A percentile compares a stretch with the other conserved stretches of the same genome.
Evolutionary conservation across 2,113 vertebrate genomes (phyloP).

Genomic region (Eudorcas thomsonii): DNA sequence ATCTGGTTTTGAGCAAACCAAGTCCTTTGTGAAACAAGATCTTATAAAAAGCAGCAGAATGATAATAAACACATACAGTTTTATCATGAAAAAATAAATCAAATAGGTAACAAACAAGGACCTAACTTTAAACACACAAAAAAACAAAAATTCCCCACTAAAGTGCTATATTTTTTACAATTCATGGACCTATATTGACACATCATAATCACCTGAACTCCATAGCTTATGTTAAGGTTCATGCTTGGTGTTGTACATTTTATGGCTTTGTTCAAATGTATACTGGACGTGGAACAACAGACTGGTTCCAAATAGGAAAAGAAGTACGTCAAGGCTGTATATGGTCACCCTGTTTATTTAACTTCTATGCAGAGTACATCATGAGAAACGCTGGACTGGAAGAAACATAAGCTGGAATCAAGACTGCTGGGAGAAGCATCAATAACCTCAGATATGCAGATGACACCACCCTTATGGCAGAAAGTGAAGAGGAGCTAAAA

Average conservation of each 20-base stretch:
- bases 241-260: not conserved
- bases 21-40: not conserved
- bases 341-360: too few species aligned
- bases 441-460: too few species aligned
- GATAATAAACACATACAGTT: conserved; percentile 57
- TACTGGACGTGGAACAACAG: too few species aligned
- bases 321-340: too few species aligned
- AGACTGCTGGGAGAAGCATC: too few species aligned
- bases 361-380: too few species aligned
- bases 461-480: too few species aligned
- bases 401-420: too few species aligned
- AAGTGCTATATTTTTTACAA: not conserved
- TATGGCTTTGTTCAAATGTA: not conserved
- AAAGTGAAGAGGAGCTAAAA: too few species aligned
- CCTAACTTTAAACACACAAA: not conserved
- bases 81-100: conserved; percentile 40
- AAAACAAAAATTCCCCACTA: not conserved
- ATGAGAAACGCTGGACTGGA: too few species aligned
- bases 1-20: conserved; percentile 2
- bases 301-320: too few species aligned
- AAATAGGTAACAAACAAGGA: not conserved
- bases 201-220: not conserved
- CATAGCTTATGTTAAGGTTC: not conserved
- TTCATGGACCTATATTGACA: not conserved
- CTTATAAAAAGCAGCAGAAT: conserved; percentile 57